Evolutionary conservation across 2,113 vertebrate species (phyloP), one percentile per base, ranked within the genome.

Genomic region (Axis porcinus): DNA sequence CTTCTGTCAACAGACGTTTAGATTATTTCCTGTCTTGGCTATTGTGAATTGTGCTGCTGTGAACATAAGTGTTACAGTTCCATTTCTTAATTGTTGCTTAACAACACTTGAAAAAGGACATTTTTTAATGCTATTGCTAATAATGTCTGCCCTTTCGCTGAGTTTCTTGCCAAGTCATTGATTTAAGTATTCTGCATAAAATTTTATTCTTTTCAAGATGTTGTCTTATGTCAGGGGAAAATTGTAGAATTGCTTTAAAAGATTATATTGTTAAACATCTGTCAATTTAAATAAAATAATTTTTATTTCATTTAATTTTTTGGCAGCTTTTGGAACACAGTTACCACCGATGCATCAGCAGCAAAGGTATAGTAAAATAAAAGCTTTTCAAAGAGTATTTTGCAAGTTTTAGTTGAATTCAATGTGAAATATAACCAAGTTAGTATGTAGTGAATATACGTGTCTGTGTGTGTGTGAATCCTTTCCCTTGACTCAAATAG

Each of bases 321-420:
- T 95, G 91, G 30, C 91, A 99, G 99, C 99, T 82, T 99, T 99
- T 99, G 99, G 98, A 96, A 98, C 99, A 86, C 99, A 99, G 36
- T 98, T 99, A 97, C 99, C 99, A 97, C 99, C 99, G 1, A 99
- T 99, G 99, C 99, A 99, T 97, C 99, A 99, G 67, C 99, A 99
- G 1, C 99, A 99, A 96, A 99, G 99, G 99, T 99, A 99, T 96
- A 87, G 62, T 95, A 58, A 70, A 2, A 10, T 55, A 83, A 83
- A 55, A 55, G 19, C 1, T 0, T 0, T 94, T 79, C 15, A 36
- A n/a, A 67, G 92, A 12, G 0, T 89, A 64, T 45, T 96, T 93
- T 76, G 9, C 45, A 28, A 67, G 50, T 82, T 86, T 97, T 87
- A 81, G 15, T 95, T 88, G 40, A 93, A 90, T 2, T 95, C 0